These are phyloP conservation scores for Choloepus hoffmanni DNA, from an alignment of 2,113 vertebrate genomes.

Conservation along the genomic window DNA sequence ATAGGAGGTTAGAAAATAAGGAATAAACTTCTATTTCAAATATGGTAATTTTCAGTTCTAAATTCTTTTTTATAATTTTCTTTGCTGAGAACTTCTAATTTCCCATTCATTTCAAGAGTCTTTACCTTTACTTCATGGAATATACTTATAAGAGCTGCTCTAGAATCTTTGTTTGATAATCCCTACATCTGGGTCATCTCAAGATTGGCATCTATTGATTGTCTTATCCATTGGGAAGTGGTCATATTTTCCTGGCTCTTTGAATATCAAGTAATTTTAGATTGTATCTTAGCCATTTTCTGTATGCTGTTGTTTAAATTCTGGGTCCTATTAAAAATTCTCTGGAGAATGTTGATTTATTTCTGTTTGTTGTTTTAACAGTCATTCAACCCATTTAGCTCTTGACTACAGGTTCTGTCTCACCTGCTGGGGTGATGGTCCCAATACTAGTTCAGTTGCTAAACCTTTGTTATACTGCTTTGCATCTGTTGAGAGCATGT, in stretches of 20 bases:
- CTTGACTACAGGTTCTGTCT: not conserved
- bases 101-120: constrained; percentile 5
- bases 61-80: not conserved
- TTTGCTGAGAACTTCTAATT: not conserved
- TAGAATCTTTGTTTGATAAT: not conserved
- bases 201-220: not conserved
- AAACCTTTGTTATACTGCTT: not conserved
- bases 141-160: not conserved
- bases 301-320: not conserved
- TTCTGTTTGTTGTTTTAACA: not conserved
- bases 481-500: not conserved
- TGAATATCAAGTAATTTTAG: not conserved
- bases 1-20: not conserved
- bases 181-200: not conserved
- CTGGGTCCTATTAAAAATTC: not conserved
- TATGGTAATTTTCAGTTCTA: not conserved
- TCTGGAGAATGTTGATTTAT: no score
- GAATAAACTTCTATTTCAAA: not conserved
- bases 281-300: not conserved
- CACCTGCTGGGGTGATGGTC: not conserved
- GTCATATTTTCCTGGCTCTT: not conserved
- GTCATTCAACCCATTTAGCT: not conserved
- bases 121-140: not conserved
- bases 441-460: not conserved
- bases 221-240: not conserved